Conservation (phyloP, 1,140 invertebrate genomes). For the Polypedilum pembai region DNA sequence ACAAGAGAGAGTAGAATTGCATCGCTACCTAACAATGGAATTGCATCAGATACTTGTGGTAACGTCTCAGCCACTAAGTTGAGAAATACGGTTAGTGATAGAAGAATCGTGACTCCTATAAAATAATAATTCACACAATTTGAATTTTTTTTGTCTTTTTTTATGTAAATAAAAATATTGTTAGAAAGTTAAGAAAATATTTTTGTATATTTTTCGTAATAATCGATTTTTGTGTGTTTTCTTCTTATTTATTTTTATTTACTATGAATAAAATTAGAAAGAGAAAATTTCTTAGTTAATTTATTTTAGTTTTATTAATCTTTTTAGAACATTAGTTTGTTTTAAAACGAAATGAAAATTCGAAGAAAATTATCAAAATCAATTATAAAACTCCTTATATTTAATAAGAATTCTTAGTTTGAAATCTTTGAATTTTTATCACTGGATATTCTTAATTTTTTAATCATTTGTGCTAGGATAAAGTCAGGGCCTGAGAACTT, state of each 20-base stretch:
- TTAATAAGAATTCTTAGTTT: too few relatives aligned
- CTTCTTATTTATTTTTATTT: too few relatives aligned
- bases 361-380: too few relatives aligned
- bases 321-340: too few relatives aligned
- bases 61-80: conserved; percentile 92
- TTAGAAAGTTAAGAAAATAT: neutral
- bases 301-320: neutral
- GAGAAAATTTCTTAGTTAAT: neutral
- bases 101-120: conserved; percentile 99
- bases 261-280: neutral
- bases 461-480: too few relatives aligned
- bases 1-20: neutral
- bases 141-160: conserved; percentile 20
- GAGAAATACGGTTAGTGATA: conserved; percentile 98
- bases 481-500: too few relatives aligned
- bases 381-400: too few relatives aligned
- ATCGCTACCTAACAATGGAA: conserved; percentile 84
- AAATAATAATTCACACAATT: conserved; percentile 52
- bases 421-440: too few relatives aligned
- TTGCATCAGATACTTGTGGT: conserved; percentile 90
- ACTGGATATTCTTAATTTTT: too few relatives aligned
- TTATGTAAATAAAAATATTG: neutral
- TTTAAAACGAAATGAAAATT: too few relatives aligned
- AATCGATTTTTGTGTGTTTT: too few relatives aligned
- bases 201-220: too few relatives aligned